These are phyloP conservation scores for Trissolcus brochymenae DNA, from an alignment of 2,888 invertebrate genomes.

Conservation along the genomic window DNA sequence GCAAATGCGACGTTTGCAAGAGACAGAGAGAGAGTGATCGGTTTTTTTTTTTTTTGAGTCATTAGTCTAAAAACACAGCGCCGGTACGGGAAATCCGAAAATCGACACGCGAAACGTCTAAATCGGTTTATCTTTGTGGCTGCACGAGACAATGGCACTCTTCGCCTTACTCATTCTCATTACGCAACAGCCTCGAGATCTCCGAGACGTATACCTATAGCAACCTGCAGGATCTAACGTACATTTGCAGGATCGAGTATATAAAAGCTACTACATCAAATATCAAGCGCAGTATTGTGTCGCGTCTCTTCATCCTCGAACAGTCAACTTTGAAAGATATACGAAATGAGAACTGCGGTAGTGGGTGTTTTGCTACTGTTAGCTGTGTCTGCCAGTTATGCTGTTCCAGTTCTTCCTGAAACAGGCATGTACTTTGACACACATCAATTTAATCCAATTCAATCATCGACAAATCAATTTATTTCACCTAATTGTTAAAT, in stretches of 20 bases:
- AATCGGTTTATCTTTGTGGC: constrained; percentile 23
- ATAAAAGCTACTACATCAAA: constrained; percentile 71
- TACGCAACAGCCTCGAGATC: constrained; percentile 63
- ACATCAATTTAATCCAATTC: no score
- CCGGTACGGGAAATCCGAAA: constrained; percentile 63
- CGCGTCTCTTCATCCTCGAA: constrained; percentile 56
- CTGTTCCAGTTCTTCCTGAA: constrained; percentile 56
- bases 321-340: constrained; percentile 28
- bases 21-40: background rate
- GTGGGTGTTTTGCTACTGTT: constrained; percentile 63
- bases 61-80: constrained; percentile 18
- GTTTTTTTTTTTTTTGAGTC: constrained; percentile 41
- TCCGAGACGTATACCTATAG: constrained; percentile 54
- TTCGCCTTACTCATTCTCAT: constrained; percentile 58
- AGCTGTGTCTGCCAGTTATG: constrained; percentile 58
- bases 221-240: constrained; percentile 54
- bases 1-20: constrained; percentile 21
- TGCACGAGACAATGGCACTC: constrained; percentile 38
- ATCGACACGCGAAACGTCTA: constrained; percentile 32
- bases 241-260: constrained; percentile 62
- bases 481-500: background rate
- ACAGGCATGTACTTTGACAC: constrained; percentile 59
- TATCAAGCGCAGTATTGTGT: constrained; percentile 63
- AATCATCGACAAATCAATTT: background rate
- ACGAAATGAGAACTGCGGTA: constrained; percentile 60